phyloP scores from a whole-genome alignment of 2,113 vertebrate genomes.

The Catharus bicknelli region DNA sequence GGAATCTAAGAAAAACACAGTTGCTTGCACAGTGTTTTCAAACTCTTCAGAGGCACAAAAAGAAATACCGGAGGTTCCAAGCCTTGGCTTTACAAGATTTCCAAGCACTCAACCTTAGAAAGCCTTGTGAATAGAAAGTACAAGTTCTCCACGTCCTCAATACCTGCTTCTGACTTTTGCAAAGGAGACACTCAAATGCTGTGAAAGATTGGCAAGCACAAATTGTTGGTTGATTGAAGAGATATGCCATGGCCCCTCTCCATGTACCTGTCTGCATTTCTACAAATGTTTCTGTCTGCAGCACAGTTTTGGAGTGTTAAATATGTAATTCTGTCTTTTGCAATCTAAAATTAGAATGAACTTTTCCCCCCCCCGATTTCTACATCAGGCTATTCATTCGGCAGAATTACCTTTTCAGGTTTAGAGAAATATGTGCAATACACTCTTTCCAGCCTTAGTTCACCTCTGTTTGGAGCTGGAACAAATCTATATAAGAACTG shows the following conservation, averaged over 20 bases:
- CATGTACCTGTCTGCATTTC: not conserved
- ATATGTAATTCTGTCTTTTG: not conserved
- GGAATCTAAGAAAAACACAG: not conserved
- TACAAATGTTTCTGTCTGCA: not conserved
- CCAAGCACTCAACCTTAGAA: not conserved
- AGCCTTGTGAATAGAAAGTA: not conserved
- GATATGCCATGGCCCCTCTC: not conserved
- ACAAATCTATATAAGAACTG: not conserved
- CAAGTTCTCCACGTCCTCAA: not conserved
- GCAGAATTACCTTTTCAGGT: not conserved
- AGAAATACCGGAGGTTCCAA: not conserved
- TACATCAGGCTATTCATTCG: not conserved
- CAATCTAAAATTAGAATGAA: not conserved
- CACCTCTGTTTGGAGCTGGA: constrained; percentile 19
- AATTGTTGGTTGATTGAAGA: not conserved
- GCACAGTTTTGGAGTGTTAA: not conserved
- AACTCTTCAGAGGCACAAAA: not conserved
- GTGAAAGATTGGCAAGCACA: not conserved
- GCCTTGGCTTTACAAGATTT: not conserved
- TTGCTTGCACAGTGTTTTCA: not conserved
- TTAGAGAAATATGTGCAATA: not conserved
- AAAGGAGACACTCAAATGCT: not conserved
- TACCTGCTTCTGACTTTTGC: not conserved
- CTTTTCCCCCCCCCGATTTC: not conserved
- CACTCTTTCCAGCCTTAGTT: not conserved